These are phyloP conservation scores for Synchiropus splendidus DNA, from an alignment of 2,113 vertebrate genomes.

Conservation along the genomic window DNA sequence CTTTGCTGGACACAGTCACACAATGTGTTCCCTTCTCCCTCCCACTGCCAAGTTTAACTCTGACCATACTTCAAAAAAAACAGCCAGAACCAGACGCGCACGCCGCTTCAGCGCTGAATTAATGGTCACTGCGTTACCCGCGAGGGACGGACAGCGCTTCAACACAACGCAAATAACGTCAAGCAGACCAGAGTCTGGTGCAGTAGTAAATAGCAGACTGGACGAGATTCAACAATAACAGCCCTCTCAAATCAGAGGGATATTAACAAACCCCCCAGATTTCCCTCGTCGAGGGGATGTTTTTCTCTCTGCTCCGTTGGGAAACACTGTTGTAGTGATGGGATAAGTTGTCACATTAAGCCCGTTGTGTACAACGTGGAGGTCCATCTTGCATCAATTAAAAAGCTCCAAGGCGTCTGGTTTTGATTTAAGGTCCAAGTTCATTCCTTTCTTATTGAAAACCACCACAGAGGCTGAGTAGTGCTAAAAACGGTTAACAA, in stretches of 20 bases:
- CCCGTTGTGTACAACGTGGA: constrained; percentile 66
- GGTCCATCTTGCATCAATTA: constrained; percentile 78
- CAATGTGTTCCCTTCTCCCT: constrained; percentile 41
- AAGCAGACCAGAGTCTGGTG: constrained; percentile 25
- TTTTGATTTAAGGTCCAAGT: constrained; percentile 69
- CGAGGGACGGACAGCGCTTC: constrained; percentile 11
- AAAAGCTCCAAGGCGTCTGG: constrained; percentile 62
- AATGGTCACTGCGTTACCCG: constrained; percentile 32
- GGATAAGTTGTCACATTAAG: constrained; percentile 72
- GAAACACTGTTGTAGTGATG: constrained; percentile 65
- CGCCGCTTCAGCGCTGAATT: constrained; percentile 17
- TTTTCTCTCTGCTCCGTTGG: constrained; percentile 51
- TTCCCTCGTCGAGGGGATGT: constrained; percentile 49
- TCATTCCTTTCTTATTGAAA: constrained; percentile 76
- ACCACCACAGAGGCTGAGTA: constrained; percentile 63
- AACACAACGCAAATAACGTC: constrained; percentile 37
- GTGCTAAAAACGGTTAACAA: constrained; percentile 68
- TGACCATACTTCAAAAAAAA: constrained; percentile 24
- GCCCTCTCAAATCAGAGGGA: constrained; percentile 51
- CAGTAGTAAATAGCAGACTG: constrained; percentile 50
- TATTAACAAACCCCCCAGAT: constrained; percentile 54
- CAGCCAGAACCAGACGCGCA: constrained; percentile 36
- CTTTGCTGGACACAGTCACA: constrained; percentile 48
- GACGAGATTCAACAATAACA: constrained; percentile 54
- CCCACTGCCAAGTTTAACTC: constrained; percentile 30